These are phyloP conservation scores for Planococcus citri DNA, from an alignment of 1,140 invertebrate species.

Conservation along the genomic window DNA sequence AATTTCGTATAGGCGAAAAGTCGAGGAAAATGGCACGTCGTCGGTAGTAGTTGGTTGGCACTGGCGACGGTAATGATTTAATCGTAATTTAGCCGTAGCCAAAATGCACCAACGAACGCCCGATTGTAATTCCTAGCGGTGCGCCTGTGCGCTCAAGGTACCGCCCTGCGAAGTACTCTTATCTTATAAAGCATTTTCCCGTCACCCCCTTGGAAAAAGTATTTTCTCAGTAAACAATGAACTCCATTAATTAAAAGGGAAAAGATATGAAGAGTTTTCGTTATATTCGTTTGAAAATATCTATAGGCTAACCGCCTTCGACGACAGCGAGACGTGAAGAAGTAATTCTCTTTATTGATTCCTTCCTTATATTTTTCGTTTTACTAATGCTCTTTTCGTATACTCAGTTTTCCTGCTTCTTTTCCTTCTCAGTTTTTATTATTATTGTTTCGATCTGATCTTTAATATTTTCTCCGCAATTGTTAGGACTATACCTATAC, in stretches of 20 bases:
- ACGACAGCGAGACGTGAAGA: too few relatives aligned
- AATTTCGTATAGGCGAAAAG: too few relatives aligned
- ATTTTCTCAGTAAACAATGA: constrained; percentile 3
- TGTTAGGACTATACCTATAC: too few relatives aligned
- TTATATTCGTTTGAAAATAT: background rate
- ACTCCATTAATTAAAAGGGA: constrained; percentile 3
- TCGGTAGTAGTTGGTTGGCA: too few relatives aligned
- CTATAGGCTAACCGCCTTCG: background rate
- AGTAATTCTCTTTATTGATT: background rate
- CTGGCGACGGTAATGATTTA: background rate
- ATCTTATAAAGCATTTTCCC: background rate
- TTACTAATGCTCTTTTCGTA: too few relatives aligned
- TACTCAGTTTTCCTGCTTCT: too few relatives aligned
- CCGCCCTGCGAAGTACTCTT: background rate
- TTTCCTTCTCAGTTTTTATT: too few relatives aligned
- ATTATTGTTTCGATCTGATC: too few relatives aligned
- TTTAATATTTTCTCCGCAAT: too few relatives aligned
- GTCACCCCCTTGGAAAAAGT: background rate
- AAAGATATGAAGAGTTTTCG: background rate
- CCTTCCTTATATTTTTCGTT: background rate
- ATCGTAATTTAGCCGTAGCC: background rate
- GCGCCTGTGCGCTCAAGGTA: background rate
- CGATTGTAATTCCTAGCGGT: background rate
- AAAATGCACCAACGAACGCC: background rate
- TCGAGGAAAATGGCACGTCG: too few relatives aligned